Conservation (phyloP, 2,797 vertebrate genomes). For the Schizopygopsis pylzovi region DNA sequence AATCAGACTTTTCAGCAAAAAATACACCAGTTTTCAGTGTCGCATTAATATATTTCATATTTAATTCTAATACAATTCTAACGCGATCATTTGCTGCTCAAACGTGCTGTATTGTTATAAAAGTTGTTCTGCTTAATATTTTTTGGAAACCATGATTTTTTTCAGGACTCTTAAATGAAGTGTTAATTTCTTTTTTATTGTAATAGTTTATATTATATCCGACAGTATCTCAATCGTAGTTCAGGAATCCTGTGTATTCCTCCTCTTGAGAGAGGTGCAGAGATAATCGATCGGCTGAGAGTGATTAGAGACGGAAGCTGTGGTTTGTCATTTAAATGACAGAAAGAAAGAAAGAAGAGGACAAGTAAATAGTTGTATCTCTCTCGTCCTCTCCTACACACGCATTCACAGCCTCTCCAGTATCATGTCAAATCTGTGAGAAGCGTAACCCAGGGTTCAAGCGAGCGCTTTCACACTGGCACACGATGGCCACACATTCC, state of each 20-base stretch:
- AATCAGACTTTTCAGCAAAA: not conserved
- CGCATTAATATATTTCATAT: not conserved
- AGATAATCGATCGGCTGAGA: slow-evolving; percentile 26
- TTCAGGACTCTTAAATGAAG: not conserved
- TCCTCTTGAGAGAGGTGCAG: slow-evolving; percentile 6
- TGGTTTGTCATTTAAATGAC: slow-evolving; percentile 25
- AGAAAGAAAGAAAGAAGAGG: not conserved
- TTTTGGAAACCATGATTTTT: not conserved
- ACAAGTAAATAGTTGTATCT: slow-evolving; percentile 12
- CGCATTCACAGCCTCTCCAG: slow-evolving; percentile 17
- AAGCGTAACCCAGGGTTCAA: not conserved
- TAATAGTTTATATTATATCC: not conserved
- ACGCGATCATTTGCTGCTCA: too few relatives aligned
- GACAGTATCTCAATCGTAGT: not conserved
- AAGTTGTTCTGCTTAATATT: not conserved
- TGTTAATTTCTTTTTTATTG: too few relatives aligned
- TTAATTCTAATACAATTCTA: not conserved
- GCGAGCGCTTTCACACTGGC: slow-evolving; percentile 26
- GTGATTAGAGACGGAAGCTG: slow-evolving; percentile 5
- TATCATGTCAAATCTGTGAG: slow-evolving; percentile 32
- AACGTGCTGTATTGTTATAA: too few relatives aligned
- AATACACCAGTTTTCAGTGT: not conserved
- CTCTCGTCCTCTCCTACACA: slow-evolving; percentile 2
- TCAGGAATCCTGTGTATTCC: not conserved
- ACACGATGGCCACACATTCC: slow-evolving; percentile 52